Percentiles rank a stretch among this genome's conserved stretches.
Evolutionary conservation across 2,113 vertebrate species (phyloP).

Genomic region (Pavo muticus): DNA sequence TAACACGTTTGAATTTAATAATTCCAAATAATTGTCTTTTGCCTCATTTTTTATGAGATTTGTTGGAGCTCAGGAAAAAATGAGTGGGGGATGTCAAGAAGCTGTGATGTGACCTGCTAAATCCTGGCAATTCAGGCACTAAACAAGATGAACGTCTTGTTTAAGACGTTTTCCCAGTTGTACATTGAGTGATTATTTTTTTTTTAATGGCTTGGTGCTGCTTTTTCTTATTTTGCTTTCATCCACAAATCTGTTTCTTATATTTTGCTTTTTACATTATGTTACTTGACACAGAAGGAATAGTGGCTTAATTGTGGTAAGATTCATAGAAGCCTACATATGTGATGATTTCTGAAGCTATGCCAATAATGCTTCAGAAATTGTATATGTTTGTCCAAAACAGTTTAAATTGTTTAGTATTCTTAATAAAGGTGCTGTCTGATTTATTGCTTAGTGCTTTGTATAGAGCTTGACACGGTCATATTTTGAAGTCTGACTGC

Average conservation of each 20-base stretch:
- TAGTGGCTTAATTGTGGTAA: background rate
- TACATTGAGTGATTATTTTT: background rate
- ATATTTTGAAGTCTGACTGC: background rate
- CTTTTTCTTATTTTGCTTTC: background rate
- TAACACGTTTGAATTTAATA: background rate
- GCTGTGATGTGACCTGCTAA: background rate
- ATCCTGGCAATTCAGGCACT: background rate
- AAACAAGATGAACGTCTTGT: background rate
- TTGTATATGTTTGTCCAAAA: background rate
- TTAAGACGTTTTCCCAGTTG: background rate
- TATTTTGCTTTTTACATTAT: background rate
- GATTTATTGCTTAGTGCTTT: background rate
- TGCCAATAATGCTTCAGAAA: background rate
- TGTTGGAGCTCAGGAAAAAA: background rate
- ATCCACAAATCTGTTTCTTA: background rate
- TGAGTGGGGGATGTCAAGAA: background rate
- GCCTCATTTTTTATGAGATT: background rate
- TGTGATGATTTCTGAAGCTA: background rate
- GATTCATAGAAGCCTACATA: rapidly evolving
- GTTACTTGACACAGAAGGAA: background rate
- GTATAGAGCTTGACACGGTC: background rate
- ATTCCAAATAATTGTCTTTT: background rate
- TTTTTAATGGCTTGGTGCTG: background rate
- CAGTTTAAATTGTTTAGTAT: background rate
- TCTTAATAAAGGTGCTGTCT: background rate